Percentiles rank a stretch among this genome's conserved stretches.
These are phyloP conservation scores for Pedetes capensis DNA, from an alignment of 2,113 vertebrate species.

Conservation along the genomic window DNA sequence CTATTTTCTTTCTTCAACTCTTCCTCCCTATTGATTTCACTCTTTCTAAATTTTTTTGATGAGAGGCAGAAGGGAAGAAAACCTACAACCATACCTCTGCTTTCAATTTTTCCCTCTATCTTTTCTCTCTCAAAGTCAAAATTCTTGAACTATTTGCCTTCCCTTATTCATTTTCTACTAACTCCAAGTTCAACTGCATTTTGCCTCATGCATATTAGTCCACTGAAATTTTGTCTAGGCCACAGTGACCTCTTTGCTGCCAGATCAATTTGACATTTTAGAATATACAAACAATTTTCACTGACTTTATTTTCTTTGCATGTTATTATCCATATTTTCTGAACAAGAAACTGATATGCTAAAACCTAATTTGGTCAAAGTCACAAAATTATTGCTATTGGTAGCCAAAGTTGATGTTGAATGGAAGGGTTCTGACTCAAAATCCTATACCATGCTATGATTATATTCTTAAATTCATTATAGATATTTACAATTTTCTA, in stretches of 20 bases:
- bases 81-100: background rate
- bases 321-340: background rate
- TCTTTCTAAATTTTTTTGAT: background rate
- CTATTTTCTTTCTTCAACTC: background rate
- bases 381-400: background rate
- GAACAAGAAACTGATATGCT: conserved; percentile 16
- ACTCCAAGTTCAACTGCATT: background rate
- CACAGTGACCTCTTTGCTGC: background rate
- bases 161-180: background rate
- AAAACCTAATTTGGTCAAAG: background rate
- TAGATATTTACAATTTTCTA: background rate
- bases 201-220: background rate
- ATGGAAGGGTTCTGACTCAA: background rate
- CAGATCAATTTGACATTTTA: background rate
- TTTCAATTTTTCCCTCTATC: background rate
- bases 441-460: background rate
- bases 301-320: background rate
- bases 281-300: background rate
- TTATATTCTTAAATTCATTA: background rate
- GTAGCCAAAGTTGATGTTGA: background rate
- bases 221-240: background rate
- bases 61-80: background rate
- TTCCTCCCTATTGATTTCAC: background rate
- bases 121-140: background rate
- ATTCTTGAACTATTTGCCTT: background rate